phyloP scores from a whole-genome alignment of 2,888 invertebrate genomes.

The Synergus umbraculus region DNA sequence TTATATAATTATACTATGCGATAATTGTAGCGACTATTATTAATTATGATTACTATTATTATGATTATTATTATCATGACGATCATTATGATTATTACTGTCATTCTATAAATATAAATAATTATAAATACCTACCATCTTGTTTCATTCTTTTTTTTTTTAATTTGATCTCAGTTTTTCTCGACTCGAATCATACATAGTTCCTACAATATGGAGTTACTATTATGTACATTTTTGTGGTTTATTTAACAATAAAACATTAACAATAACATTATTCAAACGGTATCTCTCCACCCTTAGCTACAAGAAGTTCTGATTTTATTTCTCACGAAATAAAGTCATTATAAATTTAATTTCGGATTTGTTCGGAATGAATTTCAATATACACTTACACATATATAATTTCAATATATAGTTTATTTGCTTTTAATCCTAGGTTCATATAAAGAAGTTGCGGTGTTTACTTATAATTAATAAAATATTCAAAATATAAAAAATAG shows the following conservation, averaged over 20 bases:
- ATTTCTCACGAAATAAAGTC: no score
- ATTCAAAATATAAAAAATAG: no score
- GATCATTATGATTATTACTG: conserved; percentile 75
- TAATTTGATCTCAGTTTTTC: conserved; percentile 48
- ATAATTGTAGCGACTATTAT: conserved; percentile 67
- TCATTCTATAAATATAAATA: conserved; percentile 71
- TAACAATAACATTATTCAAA: conserved; percentile 67
- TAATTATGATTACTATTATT: conserved; percentile 78
- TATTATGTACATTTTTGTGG: conserved; percentile 77
- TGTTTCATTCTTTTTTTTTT: conserved; percentile 66
- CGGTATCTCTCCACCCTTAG: background rate
- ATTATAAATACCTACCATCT: conserved; percentile 65
- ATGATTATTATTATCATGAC: conserved; percentile 80
- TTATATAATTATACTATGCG: conserved; percentile 71
- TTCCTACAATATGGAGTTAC: conserved; percentile 71
- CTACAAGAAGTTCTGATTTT: no score
- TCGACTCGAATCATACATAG: conserved; percentile 55
- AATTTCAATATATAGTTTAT: no score
- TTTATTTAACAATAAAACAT: conserved; percentile 77
- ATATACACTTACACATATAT: no score
- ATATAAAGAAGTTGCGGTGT: no score
- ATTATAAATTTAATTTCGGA: no score
- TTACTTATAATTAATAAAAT: no score
- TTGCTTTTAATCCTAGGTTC: no score
- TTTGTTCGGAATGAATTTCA: no score